Evolutionary conservation across 1,140 invertebrate species (phyloP).

Genomic region (Neodiprion pinetum): DNA sequence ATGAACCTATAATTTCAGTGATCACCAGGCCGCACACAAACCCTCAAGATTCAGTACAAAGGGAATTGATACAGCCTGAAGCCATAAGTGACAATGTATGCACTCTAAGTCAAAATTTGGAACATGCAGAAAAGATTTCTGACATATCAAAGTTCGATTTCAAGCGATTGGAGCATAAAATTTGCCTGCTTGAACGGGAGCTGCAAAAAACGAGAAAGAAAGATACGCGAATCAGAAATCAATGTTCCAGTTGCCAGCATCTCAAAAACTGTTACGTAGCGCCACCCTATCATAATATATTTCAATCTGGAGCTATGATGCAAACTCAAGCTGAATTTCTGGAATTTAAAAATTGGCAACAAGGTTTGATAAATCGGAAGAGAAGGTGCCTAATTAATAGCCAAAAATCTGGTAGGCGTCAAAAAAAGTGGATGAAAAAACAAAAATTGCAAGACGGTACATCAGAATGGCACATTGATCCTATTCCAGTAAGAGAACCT

Average conservation of each 20-base stretch:
- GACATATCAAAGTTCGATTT: constrained; percentile 17
- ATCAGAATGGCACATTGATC: not conserved
- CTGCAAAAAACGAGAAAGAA: constrained; percentile 30
- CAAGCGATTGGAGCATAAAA: constrained; percentile 32
- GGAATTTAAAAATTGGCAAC: not conserved
- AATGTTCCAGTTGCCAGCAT: not conserved
- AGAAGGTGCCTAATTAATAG: not conserved
- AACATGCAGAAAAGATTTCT: not conserved
- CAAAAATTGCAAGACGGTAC: not conserved
- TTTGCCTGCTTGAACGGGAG: constrained; percentile 35
- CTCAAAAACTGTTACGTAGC: not conserved
- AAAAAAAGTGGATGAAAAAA: not conserved
- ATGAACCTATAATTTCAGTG: not conserved
- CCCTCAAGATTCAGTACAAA: not conserved
- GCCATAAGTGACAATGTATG: not conserved
- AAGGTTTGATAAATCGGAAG: not conserved
- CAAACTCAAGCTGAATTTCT: not conserved
- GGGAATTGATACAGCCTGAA: not conserved
- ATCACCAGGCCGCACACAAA: not conserved
- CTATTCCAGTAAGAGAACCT: not conserved
- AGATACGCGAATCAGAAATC: not conserved
- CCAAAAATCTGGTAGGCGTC: not conserved
- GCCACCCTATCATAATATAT: not conserved
- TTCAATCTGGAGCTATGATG: not conserved
- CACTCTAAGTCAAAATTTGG: not conserved